Conservation (phyloP, 1,140 invertebrate genomes). For the Monomorium pharaonis region DNA sequence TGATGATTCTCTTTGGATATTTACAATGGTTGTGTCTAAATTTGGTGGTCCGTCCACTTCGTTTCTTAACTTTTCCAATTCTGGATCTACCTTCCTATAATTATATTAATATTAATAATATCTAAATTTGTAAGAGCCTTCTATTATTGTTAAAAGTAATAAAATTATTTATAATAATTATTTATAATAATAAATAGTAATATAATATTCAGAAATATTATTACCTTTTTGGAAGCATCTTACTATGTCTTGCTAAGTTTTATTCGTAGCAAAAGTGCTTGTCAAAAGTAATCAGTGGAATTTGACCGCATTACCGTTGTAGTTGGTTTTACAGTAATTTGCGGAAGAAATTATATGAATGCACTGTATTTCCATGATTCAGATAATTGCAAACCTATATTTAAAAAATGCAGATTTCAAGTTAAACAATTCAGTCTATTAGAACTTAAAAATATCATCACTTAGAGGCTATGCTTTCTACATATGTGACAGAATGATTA, state of each 20-base stretch:
- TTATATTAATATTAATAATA: background rate
- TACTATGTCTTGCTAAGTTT: background rate
- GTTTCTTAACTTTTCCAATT: conserved; percentile 73
- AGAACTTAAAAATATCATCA: background rate
- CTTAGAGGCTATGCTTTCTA: background rate
- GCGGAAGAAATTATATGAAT: background rate
- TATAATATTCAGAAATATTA: background rate
- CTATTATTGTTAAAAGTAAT: background rate
- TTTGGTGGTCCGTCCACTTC: conserved; percentile 75
- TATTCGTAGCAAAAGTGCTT: background rate
- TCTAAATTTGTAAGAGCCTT: background rate
- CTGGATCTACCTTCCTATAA: conserved; percentile 73
- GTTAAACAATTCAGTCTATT: background rate
- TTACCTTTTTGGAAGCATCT: conserved; percentile 63
- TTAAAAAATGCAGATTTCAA: background rate
- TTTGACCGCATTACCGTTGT: background rate
- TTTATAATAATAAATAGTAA: background rate
- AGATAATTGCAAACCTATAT: background rate
- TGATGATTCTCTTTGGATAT: conserved; percentile 62
- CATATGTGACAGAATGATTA: conserved; percentile 1
- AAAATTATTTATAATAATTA: background rate
- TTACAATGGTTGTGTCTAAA: conserved; percentile 69
- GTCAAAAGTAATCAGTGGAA: background rate
- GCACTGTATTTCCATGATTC: background rate
- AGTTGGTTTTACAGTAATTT: background rate